Conservation (phyloP, 2,888 invertebrate species). For the Lasioglossum vierecki region DNA sequence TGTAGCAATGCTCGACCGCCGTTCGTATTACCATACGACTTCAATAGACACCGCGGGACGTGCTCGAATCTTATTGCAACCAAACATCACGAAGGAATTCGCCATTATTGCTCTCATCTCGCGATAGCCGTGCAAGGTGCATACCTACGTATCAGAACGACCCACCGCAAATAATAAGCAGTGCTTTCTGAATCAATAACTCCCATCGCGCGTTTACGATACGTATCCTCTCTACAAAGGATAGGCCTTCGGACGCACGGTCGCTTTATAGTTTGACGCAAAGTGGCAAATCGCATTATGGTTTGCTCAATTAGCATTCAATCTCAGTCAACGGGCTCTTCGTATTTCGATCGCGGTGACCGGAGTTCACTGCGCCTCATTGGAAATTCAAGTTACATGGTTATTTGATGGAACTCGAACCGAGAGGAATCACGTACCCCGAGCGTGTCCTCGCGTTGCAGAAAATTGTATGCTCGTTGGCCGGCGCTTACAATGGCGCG, state of each 20-base stretch:
- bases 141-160: neutral
- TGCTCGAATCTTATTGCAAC: constrained; percentile 22
- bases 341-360: neutral
- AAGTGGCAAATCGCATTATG: constrained; percentile 4
- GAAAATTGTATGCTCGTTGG: neutral
- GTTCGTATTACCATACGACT: constrained; percentile 2
- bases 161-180: neutral
- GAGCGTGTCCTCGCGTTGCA: neutral
- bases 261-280: neutral
- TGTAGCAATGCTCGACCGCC: constrained; percentile 10
- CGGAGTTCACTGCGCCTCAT: neutral
- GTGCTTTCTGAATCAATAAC: neutral
- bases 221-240: neutral
- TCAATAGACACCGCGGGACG: constrained; percentile 35
- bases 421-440: neutral
- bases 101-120: constrained; percentile 37
- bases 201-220: neutral
- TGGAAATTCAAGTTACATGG: neutral
- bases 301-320: neutral
- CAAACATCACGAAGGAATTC: constrained; percentile 42
- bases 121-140: constrained; percentile 1
- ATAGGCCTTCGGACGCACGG: neutral
- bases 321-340: neutral
- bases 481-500: constrained; percentile 10
- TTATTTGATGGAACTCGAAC: neutral